phyloP scores from a whole-genome alignment of 2,113 vertebrate species.

The Acanthochromis polyacanthus region DNA sequence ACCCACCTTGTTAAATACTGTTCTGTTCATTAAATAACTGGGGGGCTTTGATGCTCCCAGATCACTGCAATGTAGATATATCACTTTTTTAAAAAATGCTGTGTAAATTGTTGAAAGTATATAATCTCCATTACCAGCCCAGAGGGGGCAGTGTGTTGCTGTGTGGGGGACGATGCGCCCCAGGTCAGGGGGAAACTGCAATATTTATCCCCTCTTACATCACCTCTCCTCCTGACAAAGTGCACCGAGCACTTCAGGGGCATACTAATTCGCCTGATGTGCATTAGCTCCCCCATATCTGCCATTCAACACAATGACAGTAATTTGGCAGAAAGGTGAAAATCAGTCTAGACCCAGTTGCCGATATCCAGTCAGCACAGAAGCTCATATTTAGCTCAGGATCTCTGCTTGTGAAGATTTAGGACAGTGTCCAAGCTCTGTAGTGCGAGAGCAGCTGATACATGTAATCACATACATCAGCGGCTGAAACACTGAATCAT shows the following conservation, averaged over 20 bases:
- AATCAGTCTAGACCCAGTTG: slow-evolving; percentile 29
- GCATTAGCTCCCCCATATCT: slow-evolving; percentile 64
- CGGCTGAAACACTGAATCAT: too few species aligned
- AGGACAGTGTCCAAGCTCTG: neutral
- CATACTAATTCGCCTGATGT: slow-evolving; percentile 75
- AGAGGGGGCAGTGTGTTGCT: slow-evolving; percentile 81
- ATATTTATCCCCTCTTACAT: slow-evolving; percentile 77
- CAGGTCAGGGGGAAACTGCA: slow-evolving; percentile 68
- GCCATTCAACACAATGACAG: slow-evolving; percentile 71
- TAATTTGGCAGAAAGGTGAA: slow-evolving; percentile 68
- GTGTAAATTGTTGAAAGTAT: slow-evolving; percentile 18
- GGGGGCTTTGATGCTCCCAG: neutral
- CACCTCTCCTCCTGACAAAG: slow-evolving; percentile 76
- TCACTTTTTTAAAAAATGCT: neutral
- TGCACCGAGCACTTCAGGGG: slow-evolving; percentile 57
- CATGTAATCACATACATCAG: neutral
- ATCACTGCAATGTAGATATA: slow-evolving; percentile 33
- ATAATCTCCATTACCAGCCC: slow-evolving; percentile 62
- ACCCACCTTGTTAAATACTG: neutral
- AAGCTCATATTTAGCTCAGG: slow-evolving; percentile 22
- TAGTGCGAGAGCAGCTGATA: neutral
- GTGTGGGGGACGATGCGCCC: slow-evolving; percentile 43
- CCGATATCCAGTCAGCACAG: slow-evolving; percentile 36
- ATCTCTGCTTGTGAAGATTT: neutral
- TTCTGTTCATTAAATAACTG: neutral